A percentile compares a stretch with the other conserved stretches of the same genome.
These are phyloP conservation scores for Coremacera marginata DNA, from an alignment of 2,888 invertebrate genomes.

Conservation along the genomic window DNA sequence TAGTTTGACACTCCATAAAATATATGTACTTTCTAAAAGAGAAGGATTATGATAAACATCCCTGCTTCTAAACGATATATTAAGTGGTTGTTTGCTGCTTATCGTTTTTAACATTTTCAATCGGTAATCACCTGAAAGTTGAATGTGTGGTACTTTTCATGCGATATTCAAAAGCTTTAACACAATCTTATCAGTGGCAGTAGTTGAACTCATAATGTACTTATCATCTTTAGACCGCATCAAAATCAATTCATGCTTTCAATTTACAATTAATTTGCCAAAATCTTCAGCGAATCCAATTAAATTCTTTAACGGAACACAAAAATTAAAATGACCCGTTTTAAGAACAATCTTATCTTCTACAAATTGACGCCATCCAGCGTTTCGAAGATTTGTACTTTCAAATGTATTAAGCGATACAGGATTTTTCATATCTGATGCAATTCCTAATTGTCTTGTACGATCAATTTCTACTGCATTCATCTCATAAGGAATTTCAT, in stretches of 20 bases:
- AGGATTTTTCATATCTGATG: slow-evolving; percentile 60
- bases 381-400: slow-evolving; percentile 44
- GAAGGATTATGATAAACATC: too few species aligned
- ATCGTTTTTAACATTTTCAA: too few species aligned
- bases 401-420: slow-evolving; percentile 54
- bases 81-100: too few species aligned
- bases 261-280: too few species aligned
- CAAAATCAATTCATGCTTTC: slow-evolving; percentile 28
- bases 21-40: too few species aligned
- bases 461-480: slow-evolving; percentile 61
- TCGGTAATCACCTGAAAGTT: too few species aligned
- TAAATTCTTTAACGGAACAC: slow-evolving; percentile 2
- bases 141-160: slow-evolving; percentile 11
- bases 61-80: too few species aligned
- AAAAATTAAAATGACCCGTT: slow-evolving; percentile 8
- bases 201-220: not conserved
- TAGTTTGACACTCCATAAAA: too few species aligned
- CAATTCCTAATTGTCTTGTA: slow-evolving; percentile 57
- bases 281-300: too few species aligned
- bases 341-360: not conserved
- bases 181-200: not conserved
- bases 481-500: slow-evolving; percentile 61
- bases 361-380: slow-evolving; percentile 41
- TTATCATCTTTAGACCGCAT: not conserved
- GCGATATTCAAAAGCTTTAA: not conserved